Conservation (phyloP, 2,797 vertebrate species). For the Chrosomus eos region DNA sequence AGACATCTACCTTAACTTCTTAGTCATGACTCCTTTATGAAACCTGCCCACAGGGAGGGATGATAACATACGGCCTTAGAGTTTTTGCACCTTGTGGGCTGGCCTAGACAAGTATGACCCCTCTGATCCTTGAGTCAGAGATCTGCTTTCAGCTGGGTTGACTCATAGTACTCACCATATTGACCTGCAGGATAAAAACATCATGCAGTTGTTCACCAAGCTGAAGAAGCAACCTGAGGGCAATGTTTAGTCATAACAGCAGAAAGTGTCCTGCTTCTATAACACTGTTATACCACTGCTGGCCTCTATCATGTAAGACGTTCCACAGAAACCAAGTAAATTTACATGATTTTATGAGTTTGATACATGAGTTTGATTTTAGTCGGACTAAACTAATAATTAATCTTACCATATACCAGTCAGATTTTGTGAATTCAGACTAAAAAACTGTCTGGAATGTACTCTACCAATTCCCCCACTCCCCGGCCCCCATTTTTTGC, state of each 20-base stretch:
- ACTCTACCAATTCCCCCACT: too few species aligned
- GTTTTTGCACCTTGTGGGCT: conserved; percentile 27
- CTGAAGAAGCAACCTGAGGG: conserved; percentile 20
- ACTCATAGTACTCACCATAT: conserved; percentile 24
- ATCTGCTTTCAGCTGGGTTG: conserved; percentile 23
- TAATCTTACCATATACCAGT: neutral
- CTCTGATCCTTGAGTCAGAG: conserved; percentile 39
- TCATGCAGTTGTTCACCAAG: conserved; percentile 20
- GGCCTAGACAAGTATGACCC: conserved; percentile 26
- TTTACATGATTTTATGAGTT: neutral
- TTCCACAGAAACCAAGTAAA: neutral
- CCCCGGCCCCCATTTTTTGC: too few species aligned
- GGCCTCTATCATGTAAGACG: neutral
- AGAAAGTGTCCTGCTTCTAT: conserved; percentile 18
- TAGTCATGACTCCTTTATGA: conserved; percentile 45
- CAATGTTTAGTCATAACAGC: conserved; percentile 17
- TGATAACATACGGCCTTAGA: conserved; percentile 22
- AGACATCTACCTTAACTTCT: conserved; percentile 20
- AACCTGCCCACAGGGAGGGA: conserved; percentile 20
- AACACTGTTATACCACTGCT: neutral
- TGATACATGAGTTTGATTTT: neutral
- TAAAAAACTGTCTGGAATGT: neutral
- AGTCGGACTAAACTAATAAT: neutral
- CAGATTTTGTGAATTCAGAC: neutral
- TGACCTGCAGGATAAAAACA: conserved; percentile 25